Conservation (phyloP, 1,140 invertebrate genomes). For the Luehdorfia chinensis region DNA sequence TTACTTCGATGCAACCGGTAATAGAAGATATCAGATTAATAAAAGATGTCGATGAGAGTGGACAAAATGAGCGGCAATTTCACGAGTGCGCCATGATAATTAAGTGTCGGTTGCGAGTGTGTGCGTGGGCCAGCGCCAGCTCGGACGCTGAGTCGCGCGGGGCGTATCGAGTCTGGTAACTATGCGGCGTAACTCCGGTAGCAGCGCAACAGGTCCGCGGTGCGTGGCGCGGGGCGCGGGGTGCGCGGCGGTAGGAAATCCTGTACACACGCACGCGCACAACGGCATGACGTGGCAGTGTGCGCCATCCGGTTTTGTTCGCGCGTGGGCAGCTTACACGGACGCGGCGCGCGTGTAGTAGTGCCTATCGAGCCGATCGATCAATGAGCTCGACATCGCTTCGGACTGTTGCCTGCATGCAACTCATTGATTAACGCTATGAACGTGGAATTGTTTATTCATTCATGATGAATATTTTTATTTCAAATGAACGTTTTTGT, state of each 20-base stretch:
- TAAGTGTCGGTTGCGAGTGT: slow-evolving; percentile 32
- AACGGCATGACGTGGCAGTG: slow-evolving; percentile 27
- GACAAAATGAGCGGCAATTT: slow-evolving; percentile 62
- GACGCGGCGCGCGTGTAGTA: slow-evolving; percentile 40
- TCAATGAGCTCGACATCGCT: slow-evolving; percentile 72
- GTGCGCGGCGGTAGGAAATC: slow-evolving; percentile 69
- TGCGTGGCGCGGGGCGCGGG: slow-evolving; percentile 39
- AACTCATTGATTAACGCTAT: slow-evolving; percentile 76
- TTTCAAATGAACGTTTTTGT: slow-evolving; percentile 62
- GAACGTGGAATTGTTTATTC: slow-evolving; percentile 76
- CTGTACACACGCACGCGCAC: slow-evolving; percentile 62
- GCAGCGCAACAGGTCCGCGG: slow-evolving; percentile 69
- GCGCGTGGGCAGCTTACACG: slow-evolving; percentile 43
- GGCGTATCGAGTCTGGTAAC: slow-evolving; percentile 76
- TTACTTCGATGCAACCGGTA: slow-evolving; percentile 48
- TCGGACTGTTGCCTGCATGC: slow-evolving; percentile 66
- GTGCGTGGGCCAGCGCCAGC: slow-evolving; percentile 38
- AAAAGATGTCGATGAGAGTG: slow-evolving; percentile 61
- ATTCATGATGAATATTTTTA: slow-evolving; percentile 74
- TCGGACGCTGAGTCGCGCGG: slow-evolving; percentile 22
- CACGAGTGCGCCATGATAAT: slow-evolving; percentile 65
- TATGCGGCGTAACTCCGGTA: slow-evolving; percentile 76
- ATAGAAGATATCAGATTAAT: slow-evolving; percentile 61
- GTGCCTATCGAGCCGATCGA: slow-evolving; percentile 66
- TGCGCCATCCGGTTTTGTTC: slow-evolving; percentile 66